Conservation (phyloP, 2,113 vertebrate species). For the Fulmarus glacialis region DNA sequence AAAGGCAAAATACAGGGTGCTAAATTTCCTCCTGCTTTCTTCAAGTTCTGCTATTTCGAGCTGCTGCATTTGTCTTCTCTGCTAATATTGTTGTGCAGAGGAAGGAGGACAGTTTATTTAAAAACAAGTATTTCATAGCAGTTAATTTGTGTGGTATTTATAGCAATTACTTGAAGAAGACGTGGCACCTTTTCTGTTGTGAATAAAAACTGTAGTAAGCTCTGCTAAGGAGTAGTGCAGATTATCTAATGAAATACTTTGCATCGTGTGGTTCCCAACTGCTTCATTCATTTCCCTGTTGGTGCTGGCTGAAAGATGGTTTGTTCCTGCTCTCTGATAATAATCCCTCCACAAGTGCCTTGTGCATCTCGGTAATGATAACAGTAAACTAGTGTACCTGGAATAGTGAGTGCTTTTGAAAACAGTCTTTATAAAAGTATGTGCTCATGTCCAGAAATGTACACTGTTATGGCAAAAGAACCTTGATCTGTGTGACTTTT, state of each 20-base stretch:
- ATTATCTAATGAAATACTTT: background rate
- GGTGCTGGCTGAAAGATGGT: background rate
- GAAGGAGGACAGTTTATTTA: background rate
- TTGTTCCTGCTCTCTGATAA: background rate
- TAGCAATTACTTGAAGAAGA: background rate
- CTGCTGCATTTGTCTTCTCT: background rate
- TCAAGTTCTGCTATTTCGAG: background rate
- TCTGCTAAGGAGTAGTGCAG: background rate
- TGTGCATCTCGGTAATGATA: background rate
- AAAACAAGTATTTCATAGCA: background rate
- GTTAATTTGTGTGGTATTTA: background rate
- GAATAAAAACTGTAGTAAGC: background rate
- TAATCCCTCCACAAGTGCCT: background rate
- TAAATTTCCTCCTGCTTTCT: conserved; percentile 27
- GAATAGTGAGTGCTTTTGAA: background rate
- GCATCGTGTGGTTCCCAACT: background rate
- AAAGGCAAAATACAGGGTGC: background rate
- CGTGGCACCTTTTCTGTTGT: background rate
- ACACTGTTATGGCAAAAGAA: background rate
- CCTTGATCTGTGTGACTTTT: background rate
- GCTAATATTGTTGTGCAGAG: background rate
- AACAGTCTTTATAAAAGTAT: background rate
- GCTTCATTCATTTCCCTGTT: background rate
- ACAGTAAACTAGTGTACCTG: background rate
- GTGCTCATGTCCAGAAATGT: background rate